These are phyloP conservation scores for Trissolcus basalis DNA, from an alignment of 1,140 invertebrate species.

Conservation along the genomic window DNA sequence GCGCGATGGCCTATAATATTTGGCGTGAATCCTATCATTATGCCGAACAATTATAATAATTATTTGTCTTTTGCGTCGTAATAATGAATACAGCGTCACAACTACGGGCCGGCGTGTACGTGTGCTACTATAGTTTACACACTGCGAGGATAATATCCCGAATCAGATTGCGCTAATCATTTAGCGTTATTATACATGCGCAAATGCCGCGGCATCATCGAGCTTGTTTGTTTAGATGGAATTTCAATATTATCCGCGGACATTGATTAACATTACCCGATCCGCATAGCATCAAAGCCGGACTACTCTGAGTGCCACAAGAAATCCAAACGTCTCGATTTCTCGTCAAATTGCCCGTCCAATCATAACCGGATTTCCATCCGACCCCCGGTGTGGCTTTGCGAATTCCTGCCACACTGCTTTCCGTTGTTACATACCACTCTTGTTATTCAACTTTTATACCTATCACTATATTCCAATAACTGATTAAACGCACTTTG, in stretches of 20 bases:
- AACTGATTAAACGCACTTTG: slow-evolving; percentile 22
- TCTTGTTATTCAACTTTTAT: slow-evolving; percentile 20
- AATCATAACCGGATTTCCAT: slow-evolving; percentile 50
- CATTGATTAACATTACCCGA: slow-evolving; percentile 67
- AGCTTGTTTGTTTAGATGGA: slow-evolving; percentile 71
- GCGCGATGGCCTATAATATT: slow-evolving; percentile 65
- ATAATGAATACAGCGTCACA: slow-evolving; percentile 72
- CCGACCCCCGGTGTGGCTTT: slow-evolving; percentile 24
- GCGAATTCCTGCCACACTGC: slow-evolving; percentile 42
- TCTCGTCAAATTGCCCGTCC: slow-evolving; percentile 45
- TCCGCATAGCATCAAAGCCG: slow-evolving; percentile 51
- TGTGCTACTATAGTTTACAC: slow-evolving; percentile 56
- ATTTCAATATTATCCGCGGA: slow-evolving; percentile 68
- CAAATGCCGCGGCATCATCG: slow-evolving; percentile 52
- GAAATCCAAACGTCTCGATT: slow-evolving; percentile 50
- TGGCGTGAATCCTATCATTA: slow-evolving; percentile 71
- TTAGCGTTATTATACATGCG: slow-evolving; percentile 60
- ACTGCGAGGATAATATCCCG: slow-evolving; percentile 60
- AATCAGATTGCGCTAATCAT: slow-evolving; percentile 65
- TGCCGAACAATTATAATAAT: slow-evolving; percentile 75
- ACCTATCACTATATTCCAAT: slow-evolving; percentile 22
- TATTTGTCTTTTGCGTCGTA: slow-evolving; percentile 74
- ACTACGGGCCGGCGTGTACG: slow-evolving; percentile 19
- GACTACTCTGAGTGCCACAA: slow-evolving; percentile 37
- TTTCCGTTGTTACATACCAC: slow-evolving; percentile 52